A percentile compares a stretch with the other conserved stretches of the same genome.
phyloP scores from a whole-genome alignment of 92 coral and sea anemone genomes.

The Zoanthus gigantus region DNA sequence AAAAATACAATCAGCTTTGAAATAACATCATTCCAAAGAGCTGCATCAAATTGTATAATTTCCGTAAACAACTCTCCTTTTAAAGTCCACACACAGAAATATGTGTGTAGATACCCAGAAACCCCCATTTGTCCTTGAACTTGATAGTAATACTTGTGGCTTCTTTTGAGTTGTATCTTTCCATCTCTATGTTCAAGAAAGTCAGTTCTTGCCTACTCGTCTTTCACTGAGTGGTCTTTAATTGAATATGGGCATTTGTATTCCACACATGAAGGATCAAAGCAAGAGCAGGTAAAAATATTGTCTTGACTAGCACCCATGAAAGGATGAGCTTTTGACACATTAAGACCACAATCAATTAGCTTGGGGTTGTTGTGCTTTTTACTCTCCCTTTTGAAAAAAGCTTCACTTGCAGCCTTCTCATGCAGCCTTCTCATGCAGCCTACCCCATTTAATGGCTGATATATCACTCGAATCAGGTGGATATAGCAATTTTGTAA shows the following conservation, averaged over 20 bases:
- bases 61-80: slow-evolving; percentile 38
- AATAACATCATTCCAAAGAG: slow-evolving; percentile 2
- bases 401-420: slow-evolving; percentile 20
- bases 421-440: slow-evolving; percentile 4
- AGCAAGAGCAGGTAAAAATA: slow-evolving; percentile 56
- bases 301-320: slow-evolving; percentile 64
- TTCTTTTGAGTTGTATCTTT: slow-evolving; percentile 33
- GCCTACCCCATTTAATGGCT: slow-evolving; percentile 59
- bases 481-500: slow-evolving; percentile 35
- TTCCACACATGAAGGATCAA: slow-evolving; percentile 53
- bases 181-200: slow-evolving; percentile 55
- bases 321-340: slow-evolving; percentile 44
- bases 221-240: slow-evolving; percentile 30
- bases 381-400: slow-evolving; percentile 18
- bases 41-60: slow-evolving; percentile 32
- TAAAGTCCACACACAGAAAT: slow-evolving; percentile 56
- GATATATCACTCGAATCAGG: slow-evolving; percentile 35
- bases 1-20: background rate
- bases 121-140: slow-evolving; percentile 66
- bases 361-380: slow-evolving; percentile 35
- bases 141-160: slow-evolving; percentile 60
- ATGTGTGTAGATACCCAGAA: slow-evolving; percentile 44
- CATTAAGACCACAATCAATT: slow-evolving; percentile 48
- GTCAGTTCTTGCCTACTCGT: slow-evolving; percentile 40
- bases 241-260: slow-evolving; percentile 60